Evolutionary conservation across 2,797 vertebrate genomes (phyloP), one percentile per base, ranked within the genome.

Genomic region (Sebastes reedi): DNA sequence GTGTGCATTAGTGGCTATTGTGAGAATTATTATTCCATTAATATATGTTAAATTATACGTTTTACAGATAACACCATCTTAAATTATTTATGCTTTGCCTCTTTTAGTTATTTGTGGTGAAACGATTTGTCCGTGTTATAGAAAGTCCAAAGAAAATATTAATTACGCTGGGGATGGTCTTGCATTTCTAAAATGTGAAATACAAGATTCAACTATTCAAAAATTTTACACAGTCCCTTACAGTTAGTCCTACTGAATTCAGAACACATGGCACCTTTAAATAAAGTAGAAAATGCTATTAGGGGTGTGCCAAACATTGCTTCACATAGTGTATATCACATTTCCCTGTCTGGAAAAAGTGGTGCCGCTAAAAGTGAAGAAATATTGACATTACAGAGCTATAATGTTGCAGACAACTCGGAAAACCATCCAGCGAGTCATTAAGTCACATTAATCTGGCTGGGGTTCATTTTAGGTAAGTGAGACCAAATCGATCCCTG

Each of bases 401-500:
- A 29, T 78, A 77, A 79, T 66, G 70, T 83, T 20, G 73, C 50
- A 88, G 67, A 75, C 50, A 60, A 74, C 72, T 56, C 50, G 54
- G 76, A 90, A 80, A 67, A 36, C 39, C 6, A 68, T 80, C 73
- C 67, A 77, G 58, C 68, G 25, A 89, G 79, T 81, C 86, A 46
- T 27, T 66, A 46, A 46, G 16, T 46, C 64, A 42, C 88, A 93
- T 94, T 89, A 90, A 89, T 82, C 67, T 61, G 75, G 36, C 52
- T 10, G 36, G 8, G 71, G 30, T 71, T 58, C 78, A 84, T 83
- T 82, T 83, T 62, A 80, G 86, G 87, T 90, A 92, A 85, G 64
- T 81, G 87, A 92, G 55, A 91, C 85, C 39, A 71, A 91, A 95
- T 93, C 91, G 60, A 94, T 93, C 67, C 18, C 18, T 60, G 56